Conservation (phyloP, 2,888 invertebrate genomes). For the Acleris emargana region DNA sequence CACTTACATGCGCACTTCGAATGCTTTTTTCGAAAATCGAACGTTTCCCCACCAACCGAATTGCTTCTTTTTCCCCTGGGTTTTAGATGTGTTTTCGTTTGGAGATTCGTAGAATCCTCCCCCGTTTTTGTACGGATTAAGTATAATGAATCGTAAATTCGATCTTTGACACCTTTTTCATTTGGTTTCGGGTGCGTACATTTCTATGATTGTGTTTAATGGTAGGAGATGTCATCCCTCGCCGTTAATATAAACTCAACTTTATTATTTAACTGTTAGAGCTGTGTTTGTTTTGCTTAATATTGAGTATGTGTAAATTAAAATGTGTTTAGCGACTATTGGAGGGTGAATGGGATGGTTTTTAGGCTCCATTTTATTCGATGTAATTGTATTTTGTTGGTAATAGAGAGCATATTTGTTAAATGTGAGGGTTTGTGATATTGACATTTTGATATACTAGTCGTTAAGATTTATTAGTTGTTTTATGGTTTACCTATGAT, state of each 20-base stretch:
- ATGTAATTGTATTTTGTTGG: slow-evolving; percentile 67
- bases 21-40: slow-evolving; percentile 72
- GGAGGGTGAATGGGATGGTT: slow-evolving; percentile 55
- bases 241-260: slow-evolving; percentile 19
- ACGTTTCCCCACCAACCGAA: slow-evolving; percentile 42
- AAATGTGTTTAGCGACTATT: slow-evolving; percentile 60
- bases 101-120: slow-evolving; percentile 45
- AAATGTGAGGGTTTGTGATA: slow-evolving; percentile 48
- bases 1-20: slow-evolving; percentile 76
- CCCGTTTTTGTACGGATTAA: slow-evolving; percentile 78
- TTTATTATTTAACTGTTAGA: slow-evolving; percentile 39
- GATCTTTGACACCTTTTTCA: slow-evolving; percentile 84
- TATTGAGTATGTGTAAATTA: slow-evolving; percentile 61
- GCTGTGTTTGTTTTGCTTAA: slow-evolving; percentile 39
- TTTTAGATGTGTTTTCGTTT: slow-evolving; percentile 43
- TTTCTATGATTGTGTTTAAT: slow-evolving; percentile 68
- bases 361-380: slow-evolving; percentile 55
- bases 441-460: slow-evolving; percentile 26
- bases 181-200: slow-evolving; percentile 73
- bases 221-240: slow-evolving; percentile 36
- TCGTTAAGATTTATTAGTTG: slow-evolving; percentile 12
- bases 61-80: background rate
- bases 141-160: slow-evolving; percentile 84
- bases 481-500: background rate
- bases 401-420: slow-evolving; percentile 68